Conservation (phyloP, 2,888 invertebrate genomes). For the Pandemis heparana region DNA sequence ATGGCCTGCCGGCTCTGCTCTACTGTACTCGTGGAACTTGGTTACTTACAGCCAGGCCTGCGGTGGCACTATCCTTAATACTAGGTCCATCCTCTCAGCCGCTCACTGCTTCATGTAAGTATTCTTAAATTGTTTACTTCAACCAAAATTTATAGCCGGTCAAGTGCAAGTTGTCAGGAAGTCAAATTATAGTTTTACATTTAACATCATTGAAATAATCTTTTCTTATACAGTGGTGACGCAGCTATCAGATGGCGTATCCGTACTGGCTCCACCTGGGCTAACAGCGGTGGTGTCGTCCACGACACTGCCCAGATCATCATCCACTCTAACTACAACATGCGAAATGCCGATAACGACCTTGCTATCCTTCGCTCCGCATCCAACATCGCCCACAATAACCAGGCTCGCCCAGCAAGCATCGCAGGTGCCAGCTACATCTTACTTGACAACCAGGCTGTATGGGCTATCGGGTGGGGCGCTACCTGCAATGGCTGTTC, state of each 20-base stretch:
- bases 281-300: constrained; percentile 56
- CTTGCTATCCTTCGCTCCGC: constrained; percentile 56
- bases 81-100: constrained; percentile 57
- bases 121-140: not conserved
- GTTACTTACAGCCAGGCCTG: constrained; percentile 54
- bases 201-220: not conserved
- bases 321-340: constrained; percentile 52
- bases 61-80: constrained; percentile 58
- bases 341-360: constrained; percentile 52
- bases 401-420: constrained; percentile 48
- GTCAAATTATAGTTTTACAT: too few relatives aligned
- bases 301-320: constrained; percentile 46
- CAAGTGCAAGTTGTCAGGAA: too few relatives aligned
- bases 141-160: too few relatives aligned
- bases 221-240: constrained; percentile 38
- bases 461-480: constrained; percentile 70
- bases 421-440: constrained; percentile 62
- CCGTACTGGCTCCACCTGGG: constrained; percentile 39
- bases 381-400: constrained; percentile 48
- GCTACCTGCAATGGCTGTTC: constrained; percentile 48
- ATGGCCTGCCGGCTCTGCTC: constrained; percentile 55
- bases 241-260: constrained; percentile 37
- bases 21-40: constrained; percentile 49
- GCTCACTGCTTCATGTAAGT: constrained; percentile 56
- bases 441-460: constrained; percentile 56